Base-by-base conservation (phyloP, 2,113 vertebrate species). In the Apeltes quadracus region DNA sequence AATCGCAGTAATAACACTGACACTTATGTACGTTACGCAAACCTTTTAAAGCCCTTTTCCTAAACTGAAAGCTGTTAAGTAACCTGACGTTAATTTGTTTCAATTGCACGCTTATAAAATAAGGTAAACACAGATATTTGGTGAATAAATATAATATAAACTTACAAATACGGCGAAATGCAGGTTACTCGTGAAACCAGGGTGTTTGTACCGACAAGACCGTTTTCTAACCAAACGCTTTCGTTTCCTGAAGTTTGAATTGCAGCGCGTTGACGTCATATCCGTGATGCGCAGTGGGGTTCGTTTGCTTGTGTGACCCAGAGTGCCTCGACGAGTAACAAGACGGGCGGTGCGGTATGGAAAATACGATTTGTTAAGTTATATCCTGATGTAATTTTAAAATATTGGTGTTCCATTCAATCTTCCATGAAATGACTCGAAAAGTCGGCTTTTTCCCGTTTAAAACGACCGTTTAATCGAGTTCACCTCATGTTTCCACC, bases 221-320 rank as follows among this genome's bases (percentile, higher is more conserved):
- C 61, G 78, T 79, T 84, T 72, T 20, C 61, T 4, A 20, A 38
- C 38, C 53, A 1, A 27, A 68, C 76, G 58, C 38, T 83, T 89
- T 87, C 80, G 67, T 76, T 92, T 92, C 89, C 88, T 88, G 61
- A 79, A 89, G 74, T 92, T 92, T 92, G 90, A 92, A 92, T 88
- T 74, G 22, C 51, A 46, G 84, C 88, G 88, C 83, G 74, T 4
- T 81, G 41, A 84, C 90, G 88, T 90, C 84, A 91, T 8, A 0
- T 84, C 79, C 78, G 57, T 20, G 41, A 67, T 2, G 48, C 7
- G 1, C 1, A 0, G 3, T 0, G 1, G 16, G 41, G 62, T 69
- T 39, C 69, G 89, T 32, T 0, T 43, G 78, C 27, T 77, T 44
- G 16, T 0, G 0, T 0, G 0, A 0, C 1, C 22, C 64, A 1